Evolutionary conservation across 2,797 vertebrate species (phyloP).

Genomic region (Poecilia wingei): DNA sequence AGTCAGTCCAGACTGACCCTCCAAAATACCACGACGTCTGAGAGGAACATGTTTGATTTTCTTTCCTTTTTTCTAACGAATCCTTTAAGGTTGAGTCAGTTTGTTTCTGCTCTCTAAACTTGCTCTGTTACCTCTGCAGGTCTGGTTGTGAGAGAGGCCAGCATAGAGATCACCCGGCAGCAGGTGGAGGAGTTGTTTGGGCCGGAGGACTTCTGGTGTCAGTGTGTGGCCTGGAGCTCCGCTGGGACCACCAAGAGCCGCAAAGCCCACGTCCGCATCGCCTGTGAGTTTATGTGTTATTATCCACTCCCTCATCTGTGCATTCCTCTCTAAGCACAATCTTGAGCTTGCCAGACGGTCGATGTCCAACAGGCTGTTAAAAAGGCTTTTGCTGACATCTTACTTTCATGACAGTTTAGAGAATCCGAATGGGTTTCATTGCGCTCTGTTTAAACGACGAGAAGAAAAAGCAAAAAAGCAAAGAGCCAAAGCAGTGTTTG

Average conservation of each 20-base stretch:
- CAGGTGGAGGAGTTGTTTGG: constrained; percentile 98
- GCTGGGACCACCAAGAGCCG: constrained; percentile 98
- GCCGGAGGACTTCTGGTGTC: constrained; percentile 98
- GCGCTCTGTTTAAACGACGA: constrained; percentile 41
- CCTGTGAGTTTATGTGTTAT: constrained; percentile 87
- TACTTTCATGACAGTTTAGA: constrained; percentile 31
- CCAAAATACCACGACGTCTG: constrained; percentile 25
- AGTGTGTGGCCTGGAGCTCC: constrained; percentile 98
- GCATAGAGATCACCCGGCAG: constrained; percentile 98
- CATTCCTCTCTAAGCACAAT: constrained; percentile 54
- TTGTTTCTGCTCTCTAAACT: not conserved
- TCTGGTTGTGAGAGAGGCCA: constrained; percentile 95
- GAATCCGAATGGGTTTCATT: constrained; percentile 37
- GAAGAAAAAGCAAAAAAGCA: constrained; percentile 22
- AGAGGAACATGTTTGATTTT: constrained; percentile 9
- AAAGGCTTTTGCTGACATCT: constrained; percentile 8
- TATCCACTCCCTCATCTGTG: constrained; percentile 53
- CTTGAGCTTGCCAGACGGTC: constrained; percentile 37
- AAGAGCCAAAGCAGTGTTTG: constrained; percentile 34
- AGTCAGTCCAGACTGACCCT: constrained; percentile 43
- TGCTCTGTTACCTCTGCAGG: constrained; percentile 76
- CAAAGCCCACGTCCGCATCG: constrained; percentile 95
- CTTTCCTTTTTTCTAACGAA: not conserved
- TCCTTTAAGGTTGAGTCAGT: constrained; percentile 9
- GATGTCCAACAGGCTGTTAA: constrained; percentile 34